Base-by-base conservation (phyloP, 2,888 invertebrate species). In the Sceliomorpha sp. region DNA sequence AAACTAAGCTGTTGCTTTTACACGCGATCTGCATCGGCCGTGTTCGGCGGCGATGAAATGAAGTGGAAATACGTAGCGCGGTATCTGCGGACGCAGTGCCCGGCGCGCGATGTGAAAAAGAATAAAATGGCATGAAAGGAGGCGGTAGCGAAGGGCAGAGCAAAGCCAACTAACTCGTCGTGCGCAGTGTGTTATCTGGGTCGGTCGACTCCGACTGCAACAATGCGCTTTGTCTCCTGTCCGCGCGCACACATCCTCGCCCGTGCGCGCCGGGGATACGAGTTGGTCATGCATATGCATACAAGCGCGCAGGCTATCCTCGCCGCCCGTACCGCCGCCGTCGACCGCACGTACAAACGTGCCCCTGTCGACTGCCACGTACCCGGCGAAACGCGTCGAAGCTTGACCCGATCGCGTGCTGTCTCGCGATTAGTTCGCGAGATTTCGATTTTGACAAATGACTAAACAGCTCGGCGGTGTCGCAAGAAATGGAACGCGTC, bases 381-480 rank as follows among this genome's bases (percentile, higher is more conserved):
- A 27, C 20, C 2, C 20, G 2, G 20, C 20, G 34, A 34, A 34
- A n/a, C 40, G 42, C 47, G 44, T 51, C 58, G 29, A 50, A 10
- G 31, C 31, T 42, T 17, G 39, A 62, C 34, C 51, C 37, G 45
- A 40, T 51, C 42, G 44, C 56, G 42, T 44, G 50, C 34, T 55
- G 40, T 7, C 36, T 56, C 12, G 31, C 27, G 44, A 51, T 58
- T 39, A 58, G 37, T 51, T 51, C 34, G 39, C 20, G 15, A 44
- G 39, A 53, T 47, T 66, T 58, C 34, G 34, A 58, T 17, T 66
- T 66, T 66, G 58, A 66, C 58, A 66, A 58, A 58, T 66, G 66
- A 51, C 51, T 51, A 29, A 42, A 66, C 27, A 37, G 26, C 34
- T 12, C 10, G 7, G 7, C 7, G 12, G 12, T 34, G 34, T 34